Base-by-base conservation (phyloP, 2,797 vertebrate species). In the Loriculus beryllinus region DNA sequence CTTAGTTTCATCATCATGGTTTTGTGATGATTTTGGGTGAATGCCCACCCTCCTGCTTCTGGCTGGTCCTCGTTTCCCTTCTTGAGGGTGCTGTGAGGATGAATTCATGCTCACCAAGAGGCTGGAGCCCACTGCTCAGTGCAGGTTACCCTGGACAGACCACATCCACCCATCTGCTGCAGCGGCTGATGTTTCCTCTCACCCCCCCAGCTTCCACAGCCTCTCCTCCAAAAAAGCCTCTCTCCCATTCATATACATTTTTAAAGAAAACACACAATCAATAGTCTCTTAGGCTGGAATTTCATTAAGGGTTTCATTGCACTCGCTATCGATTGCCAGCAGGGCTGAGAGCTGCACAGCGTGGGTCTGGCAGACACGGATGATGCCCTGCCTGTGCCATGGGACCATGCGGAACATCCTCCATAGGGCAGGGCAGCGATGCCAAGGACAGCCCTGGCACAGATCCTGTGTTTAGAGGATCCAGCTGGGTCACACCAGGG, bases 281-380 rank as follows among this genome's bases (percentile, higher is more conserved):
- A 93, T 96, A 96, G 76, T 83, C 89, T 96, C 91, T 91, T 20
- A 40, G 95, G 83, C 90, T 94, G 91, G 86, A 85, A 93, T 96
- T 96, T 96, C 91, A 96, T 96, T 96, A 96, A 91, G 74, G 92
- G 84, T 95, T 96, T 96, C 94, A 48, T 35, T 72, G 88, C 82
- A 18, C 88, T 95, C 3, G 2, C 82, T 59, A 96, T 96, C 10
- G 92, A 96, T 96, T 26, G 89, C 75, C 75, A 51, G 78, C 88
- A 51, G 83, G 33, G 71, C 84, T 3, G 64, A 68, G 48, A 92
- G 89, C 84, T 1, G 25, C 31, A 1, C 1, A 2, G 21, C 4
- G 5, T 3, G 42, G 51, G 21, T 18, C 54, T 0, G 0, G 68
- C 35, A 42, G 48, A 8, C 39, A 31, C 0, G 2, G 54, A 13